A percentile compares a stretch with the other conserved stretches of the same genome.
Conservation (phyloP, 1,140 invertebrate genomes). For the Aphelenchoides besseyi region DNA sequence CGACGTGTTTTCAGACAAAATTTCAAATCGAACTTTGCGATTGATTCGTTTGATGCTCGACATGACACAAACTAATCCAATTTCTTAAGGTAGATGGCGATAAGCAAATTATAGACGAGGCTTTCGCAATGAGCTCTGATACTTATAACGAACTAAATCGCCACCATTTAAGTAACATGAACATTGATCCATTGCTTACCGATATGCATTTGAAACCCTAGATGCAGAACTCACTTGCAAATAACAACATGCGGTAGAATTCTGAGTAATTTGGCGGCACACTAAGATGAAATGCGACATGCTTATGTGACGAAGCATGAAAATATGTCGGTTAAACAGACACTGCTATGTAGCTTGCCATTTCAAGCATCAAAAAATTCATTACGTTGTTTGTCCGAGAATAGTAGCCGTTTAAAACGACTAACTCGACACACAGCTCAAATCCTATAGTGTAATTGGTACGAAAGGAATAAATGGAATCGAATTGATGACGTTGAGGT, state of each 20-base stretch:
- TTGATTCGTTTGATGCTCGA: not conserved
- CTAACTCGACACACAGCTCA: too few relatives aligned
- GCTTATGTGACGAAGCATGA: not conserved
- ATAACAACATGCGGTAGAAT: not conserved
- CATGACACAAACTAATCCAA: too few relatives aligned
- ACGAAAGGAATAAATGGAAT: too few relatives aligned
- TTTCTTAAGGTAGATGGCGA: too few relatives aligned
- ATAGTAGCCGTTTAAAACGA: too few relatives aligned
- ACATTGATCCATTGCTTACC: not conserved
- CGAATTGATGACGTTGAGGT: too few relatives aligned
- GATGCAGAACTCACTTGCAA: not conserved
- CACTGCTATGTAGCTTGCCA: not conserved
- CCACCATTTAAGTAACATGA: too few relatives aligned
- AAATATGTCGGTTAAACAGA: not conserved
- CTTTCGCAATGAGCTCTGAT: too few relatives aligned
- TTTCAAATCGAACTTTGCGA: not conserved
- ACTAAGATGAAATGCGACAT: not conserved
- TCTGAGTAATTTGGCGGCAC: not conserved
- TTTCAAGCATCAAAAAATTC: not conserved
- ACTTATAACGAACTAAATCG: too few relatives aligned
- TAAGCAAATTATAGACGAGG: too few relatives aligned
- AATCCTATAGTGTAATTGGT: too few relatives aligned
- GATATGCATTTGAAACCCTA: not conserved
- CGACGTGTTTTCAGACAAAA: not conserved
- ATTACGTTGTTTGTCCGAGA: too few relatives aligned